These are phyloP conservation scores for Rhagonycha fulva DNA, from an alignment of 2,888 invertebrate species.

Conservation along the genomic window DNA sequence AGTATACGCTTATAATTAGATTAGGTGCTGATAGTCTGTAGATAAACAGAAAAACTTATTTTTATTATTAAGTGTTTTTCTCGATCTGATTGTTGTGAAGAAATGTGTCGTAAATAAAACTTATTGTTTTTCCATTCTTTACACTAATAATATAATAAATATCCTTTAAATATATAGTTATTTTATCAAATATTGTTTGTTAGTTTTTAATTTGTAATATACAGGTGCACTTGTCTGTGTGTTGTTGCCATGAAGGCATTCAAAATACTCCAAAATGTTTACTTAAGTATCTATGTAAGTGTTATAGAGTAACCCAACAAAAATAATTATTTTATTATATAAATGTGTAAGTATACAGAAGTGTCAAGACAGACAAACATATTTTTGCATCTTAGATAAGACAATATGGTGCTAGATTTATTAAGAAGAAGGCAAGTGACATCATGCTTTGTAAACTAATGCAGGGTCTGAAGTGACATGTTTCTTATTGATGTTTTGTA, in stretches of 20 bases:
- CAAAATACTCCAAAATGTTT: constrained; percentile 11
- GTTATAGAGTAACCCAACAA: constrained; percentile 22
- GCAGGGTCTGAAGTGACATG: constrained; percentile 32
- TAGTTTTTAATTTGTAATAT: constrained; percentile 12
- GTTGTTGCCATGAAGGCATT: neutral
- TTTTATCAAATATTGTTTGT: neutral
- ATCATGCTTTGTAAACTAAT: constrained; percentile 32
- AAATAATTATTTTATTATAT: constrained; percentile 33
- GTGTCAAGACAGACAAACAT: constrained; percentile 31
- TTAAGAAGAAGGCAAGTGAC: constrained; percentile 31
- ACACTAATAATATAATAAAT: constrained; percentile 12
- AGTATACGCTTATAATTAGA: constrained; percentile 24
- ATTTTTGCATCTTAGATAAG: constrained; percentile 35
- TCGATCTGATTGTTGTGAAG: constrained; percentile 29
- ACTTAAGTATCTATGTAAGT: constrained; percentile 20
- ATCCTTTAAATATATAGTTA: neutral
- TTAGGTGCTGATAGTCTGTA: constrained; percentile 25
- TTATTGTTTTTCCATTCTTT: constrained; percentile 15
- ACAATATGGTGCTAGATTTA: constrained; percentile 34
- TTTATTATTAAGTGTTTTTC: constrained; percentile 28
- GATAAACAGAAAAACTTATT: constrained; percentile 25
- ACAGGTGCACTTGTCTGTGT: neutral
- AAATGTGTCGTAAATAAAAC: constrained; percentile 17
- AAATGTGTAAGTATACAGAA: constrained; percentile 26
- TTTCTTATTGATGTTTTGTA: constrained; percentile 25